A percentile compares a stretch with the other conserved stretches of the same genome.
These are phyloP conservation scores for Iselma pallidipennis DNA, from an alignment of 2,888 invertebrate genomes.

Conservation along the genomic window DNA sequence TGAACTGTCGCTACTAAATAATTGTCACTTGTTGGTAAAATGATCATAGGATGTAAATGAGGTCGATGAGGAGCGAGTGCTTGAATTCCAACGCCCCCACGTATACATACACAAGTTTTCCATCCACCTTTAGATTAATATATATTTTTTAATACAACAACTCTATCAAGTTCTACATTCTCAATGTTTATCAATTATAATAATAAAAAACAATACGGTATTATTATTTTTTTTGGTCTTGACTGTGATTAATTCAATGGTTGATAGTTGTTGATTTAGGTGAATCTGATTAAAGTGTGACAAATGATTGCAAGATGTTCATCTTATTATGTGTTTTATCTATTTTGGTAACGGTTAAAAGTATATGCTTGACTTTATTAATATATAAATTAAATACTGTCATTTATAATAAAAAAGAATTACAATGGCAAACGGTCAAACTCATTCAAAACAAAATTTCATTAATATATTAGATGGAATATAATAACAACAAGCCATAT, in stretches of 20 bases:
- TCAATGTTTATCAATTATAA: too few species aligned
- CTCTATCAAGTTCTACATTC: too few species aligned
- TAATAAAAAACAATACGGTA: too few species aligned
- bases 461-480: background rate
- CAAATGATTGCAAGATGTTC: constrained; percentile 1
- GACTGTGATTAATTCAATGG: background rate
- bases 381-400: background rate
- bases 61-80: too few species aligned
- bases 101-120: too few species aligned
- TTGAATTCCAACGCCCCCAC: background rate
- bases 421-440: background rate
- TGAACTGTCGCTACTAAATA: constrained; percentile 5
- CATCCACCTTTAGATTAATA: too few species aligned
- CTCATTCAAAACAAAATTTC: background rate
- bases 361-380: background rate
- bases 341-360: background rate
- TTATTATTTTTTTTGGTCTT: background rate
- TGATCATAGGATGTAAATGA: constrained; percentile 3
- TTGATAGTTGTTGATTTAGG: constrained; percentile 1
- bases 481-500: background rate
- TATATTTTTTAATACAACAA: too few species aligned
- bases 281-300: constrained; percentile 2
- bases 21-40: constrained; percentile 7
- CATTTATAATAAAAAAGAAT: constrained; percentile 5
- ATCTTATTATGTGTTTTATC: background rate